A percentile compares a stretch with the other conserved stretches of the same genome.
These are phyloP conservation scores for Cephalopachus bancanus DNA, from an alignment of 2,797 vertebrate species.

Conservation along the genomic window DNA sequence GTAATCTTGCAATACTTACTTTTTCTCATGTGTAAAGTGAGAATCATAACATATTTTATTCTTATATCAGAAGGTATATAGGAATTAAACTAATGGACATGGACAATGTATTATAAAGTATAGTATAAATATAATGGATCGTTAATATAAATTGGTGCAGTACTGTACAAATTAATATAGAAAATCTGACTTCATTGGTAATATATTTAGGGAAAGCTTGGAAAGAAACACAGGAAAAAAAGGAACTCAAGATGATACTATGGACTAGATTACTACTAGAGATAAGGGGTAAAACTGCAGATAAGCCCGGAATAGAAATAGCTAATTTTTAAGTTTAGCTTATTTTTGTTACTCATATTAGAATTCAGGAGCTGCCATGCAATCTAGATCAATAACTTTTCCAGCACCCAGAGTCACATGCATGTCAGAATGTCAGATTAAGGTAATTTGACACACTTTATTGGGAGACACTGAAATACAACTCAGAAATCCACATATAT, in stretches of 20 bases:
- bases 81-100: not conserved
- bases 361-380: not conserved
- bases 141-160: not conserved
- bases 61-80: not conserved
- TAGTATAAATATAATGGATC: not conserved
- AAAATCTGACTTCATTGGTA: not conserved
- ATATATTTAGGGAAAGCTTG: not conserved
- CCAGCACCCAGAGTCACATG: not conserved
- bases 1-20: not conserved
- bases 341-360: not conserved
- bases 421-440: not conserved
- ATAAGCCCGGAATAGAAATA: not conserved
- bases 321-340: not conserved
- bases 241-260: not conserved
- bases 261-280: not conserved
- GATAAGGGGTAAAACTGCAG: not conserved
- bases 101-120: not conserved
- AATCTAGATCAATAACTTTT: not conserved
- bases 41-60: not conserved
- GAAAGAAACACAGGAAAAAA: not conserved
- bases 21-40: not conserved
- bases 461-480: rapidly evolving
- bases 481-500: not conserved
- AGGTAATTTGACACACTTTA: not conserved
- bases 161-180: not conserved